Evolutionary conservation across 2,113 vertebrate species (phyloP), one percentile per base, ranked within the genome.

Genomic region (Sigmodon hispidus): DNA sequence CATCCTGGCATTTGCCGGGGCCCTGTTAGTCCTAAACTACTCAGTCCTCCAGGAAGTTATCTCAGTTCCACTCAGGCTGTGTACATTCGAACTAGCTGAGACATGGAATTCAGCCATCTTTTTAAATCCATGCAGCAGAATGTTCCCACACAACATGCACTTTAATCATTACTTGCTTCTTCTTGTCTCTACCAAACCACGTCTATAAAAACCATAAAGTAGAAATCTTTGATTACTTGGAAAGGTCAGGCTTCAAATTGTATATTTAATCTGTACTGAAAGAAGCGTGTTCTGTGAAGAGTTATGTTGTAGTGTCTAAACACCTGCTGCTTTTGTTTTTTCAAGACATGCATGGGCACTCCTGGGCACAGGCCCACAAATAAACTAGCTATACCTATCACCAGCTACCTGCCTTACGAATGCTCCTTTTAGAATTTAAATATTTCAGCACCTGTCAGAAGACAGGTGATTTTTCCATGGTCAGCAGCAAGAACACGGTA

Each of bases 191-290:
- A 1, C 95, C 67, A 59, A 57, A 93, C 26, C 63, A 94, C 84
- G 55, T 94, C 43, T 77, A 61, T 94, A 95, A 96, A 98, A 96
- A 80, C 91, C 86, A 85, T 80, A 73, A 73, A 67, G 61, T 48
- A 96, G 91, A 97, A 98, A 95, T 93, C 95, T 97, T 98, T 97
- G 98, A 98, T 98, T 98, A 97, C 88, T 96, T 7, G 2, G 86
- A 98, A 97, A 98, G 96, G 98, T 98, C 98, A 98, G 75, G 84
- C 96, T 98, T 97, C 97, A 91, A 93, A 96, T 52, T 97, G 95
- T 95, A 17, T 98, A 97, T 97, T 97, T 98, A 98, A 97, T 98
- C 84, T 94, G 96, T 96, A 97, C 97, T 98, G 98, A 98, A 97
- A 98, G 96, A 43, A 96, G 69, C 67, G 55, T 96, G 95, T 95